Percentiles rank a stretch among this genome's conserved stretches.
phyloP scores from a whole-genome alignment of 1,140 invertebrate species.

The Heliconius nattereri region DNA sequence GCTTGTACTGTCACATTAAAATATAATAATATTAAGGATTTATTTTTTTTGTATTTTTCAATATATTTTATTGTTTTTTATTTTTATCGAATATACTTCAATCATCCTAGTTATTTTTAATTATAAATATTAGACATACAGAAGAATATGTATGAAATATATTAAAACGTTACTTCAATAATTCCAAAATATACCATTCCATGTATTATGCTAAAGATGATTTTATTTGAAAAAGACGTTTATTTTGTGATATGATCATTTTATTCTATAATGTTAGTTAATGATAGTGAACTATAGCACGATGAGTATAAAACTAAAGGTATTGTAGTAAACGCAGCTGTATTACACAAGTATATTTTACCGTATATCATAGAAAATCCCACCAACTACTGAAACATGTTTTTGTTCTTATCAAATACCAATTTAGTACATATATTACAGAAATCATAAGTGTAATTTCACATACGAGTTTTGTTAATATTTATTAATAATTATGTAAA shows the following conservation, averaged over 20 bases:
- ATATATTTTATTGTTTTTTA: constrained; percentile 10
- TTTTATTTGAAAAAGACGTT: neutral
- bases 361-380: no score
- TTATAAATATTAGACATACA: neutral
- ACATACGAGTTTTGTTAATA: neutral
- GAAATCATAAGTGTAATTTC: neutral
- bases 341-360: neutral
- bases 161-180: neutral
- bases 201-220: neutral
- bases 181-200: constrained; percentile 4
- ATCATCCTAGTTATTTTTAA: neutral
- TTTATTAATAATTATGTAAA: neutral
- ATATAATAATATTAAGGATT: neutral
- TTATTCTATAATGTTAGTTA: neutral
- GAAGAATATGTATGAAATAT: neutral
- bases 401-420: neutral
- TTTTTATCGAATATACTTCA: neutral
- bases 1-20: neutral
- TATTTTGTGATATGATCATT: neutral
- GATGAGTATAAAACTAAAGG: neutral
- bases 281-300: neutral
- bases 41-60: neutral
- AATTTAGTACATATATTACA: neutral
- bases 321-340: neutral
- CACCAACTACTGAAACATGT: neutral